Evolutionary conservation across 2,113 vertebrate species (phyloP), one percentile per base, ranked within the genome.

Genomic region (Pan paniscus): DNA sequence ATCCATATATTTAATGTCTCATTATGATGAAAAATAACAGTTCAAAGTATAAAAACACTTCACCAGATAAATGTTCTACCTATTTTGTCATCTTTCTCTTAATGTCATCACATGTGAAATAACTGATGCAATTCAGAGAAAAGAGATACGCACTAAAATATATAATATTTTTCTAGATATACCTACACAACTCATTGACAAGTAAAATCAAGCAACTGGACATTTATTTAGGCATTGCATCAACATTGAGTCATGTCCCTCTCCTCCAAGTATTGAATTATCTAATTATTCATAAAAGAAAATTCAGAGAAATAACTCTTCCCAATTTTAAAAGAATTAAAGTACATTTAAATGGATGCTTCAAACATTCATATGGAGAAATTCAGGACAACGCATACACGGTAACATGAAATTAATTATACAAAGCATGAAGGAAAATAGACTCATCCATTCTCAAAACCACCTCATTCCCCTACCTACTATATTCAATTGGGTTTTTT

Each of bases 261-360:
- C 18, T 57, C 27, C 55, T 90, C 6, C 61, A 57, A 72, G 59
- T 78, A 75, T 32, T 55, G 72, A 68, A 61, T 80, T 67, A 40
- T 83, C 57, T 55, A 72, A 46, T 80, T 22, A 85, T 23, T 92
- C 57, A 95, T 20, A 43, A 25, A 75, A 97, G 9, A 11, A 83
- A 55, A 89, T 92, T 32, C 75, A 97, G 55, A 70, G 46, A 88
- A 94, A 97, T 16, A 93, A 59, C 43, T 22, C 18, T 91, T 78
- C 50, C 86, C 82, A 57, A 73, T 84, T 96, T 92, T 55, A 87
- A 92, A 90, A 85, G 10, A 38, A 93, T 92, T 55, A 84, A 92
- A 48, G 50, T 73, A 76, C 18, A 67, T 92, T 96, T 78, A 84
- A 94, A 59, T 18, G 7, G 27, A 52, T 75, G n/a, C 10, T 68